These are phyloP conservation scores for Liopterus haemorrhoidalis DNA, from an alignment of 2,888 invertebrate genomes.

Conservation along the genomic window DNA sequence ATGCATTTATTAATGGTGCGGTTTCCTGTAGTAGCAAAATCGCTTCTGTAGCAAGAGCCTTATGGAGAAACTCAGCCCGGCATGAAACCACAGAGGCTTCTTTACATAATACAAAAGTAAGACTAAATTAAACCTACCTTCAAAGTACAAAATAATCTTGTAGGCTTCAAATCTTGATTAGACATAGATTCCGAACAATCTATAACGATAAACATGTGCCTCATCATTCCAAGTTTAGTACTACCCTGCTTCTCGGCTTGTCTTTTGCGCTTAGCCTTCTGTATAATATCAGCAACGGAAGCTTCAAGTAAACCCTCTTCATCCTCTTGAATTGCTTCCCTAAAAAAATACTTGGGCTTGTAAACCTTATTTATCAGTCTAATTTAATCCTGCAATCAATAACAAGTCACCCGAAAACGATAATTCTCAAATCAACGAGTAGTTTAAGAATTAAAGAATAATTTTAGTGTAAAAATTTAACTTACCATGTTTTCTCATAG, in stretches of 20 bases:
- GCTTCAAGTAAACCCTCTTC: slow-evolving; percentile 87
- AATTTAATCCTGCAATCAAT: too few species aligned
- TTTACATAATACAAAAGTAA: slow-evolving; percentile 3
- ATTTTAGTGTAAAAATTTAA: slow-evolving; percentile 18
- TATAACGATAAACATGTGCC: slow-evolving; percentile 84
- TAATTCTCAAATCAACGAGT: too few species aligned
- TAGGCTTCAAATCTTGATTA: slow-evolving; percentile 92
- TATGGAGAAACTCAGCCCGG: neutral
- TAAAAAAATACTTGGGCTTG: slow-evolving; percentile 39
- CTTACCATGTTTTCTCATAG: slow-evolving; percentile 89
- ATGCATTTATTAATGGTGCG: too few species aligned
- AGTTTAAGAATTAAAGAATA: neutral
- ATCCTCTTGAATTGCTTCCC: slow-evolving; percentile 96
- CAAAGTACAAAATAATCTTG: slow-evolving; percentile 75
- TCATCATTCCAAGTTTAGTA: slow-evolving; percentile 95
- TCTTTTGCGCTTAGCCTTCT: slow-evolving; percentile 77
- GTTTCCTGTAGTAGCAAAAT: too few species aligned
- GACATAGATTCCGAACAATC: slow-evolving; percentile 95
- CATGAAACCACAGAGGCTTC: neutral
- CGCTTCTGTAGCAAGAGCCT: too few species aligned
- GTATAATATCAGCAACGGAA: slow-evolving; percentile 85
- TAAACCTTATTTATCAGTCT: too few species aligned
- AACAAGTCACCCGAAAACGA: too few species aligned
- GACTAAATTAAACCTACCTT: slow-evolving; percentile 56
- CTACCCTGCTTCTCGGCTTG: slow-evolving; percentile 66